Evolutionary conservation across 2,113 vertebrate species (phyloP), one percentile per base, ranked within the genome.

Genomic region (Silurus meridionalis): DNA sequence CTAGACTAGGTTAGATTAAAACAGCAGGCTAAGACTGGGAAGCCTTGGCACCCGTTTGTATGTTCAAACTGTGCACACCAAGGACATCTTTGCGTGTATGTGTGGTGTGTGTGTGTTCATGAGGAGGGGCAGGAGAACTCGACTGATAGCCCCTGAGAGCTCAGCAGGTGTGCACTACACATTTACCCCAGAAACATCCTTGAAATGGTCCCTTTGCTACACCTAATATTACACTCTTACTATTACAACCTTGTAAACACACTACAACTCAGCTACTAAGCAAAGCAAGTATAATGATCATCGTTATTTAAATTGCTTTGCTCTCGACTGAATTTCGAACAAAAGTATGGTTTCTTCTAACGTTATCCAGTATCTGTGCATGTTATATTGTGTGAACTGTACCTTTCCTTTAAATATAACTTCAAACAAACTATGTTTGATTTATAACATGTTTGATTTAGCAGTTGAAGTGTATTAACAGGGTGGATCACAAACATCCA

Each of bases 151-250:
- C 89, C 80, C 87, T 94, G 94, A 91, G 92, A 94, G 80, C 75
- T 25, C 13, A 72, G 87, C 95, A 94, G 90, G 89, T 95, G 93
- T 83, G 87, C 61, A 79, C 57, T 82, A 25, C 52, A 75, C 81
- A 19, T 82, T 66, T 85, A 83, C 74, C 64, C 88, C 81, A 21
- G 15, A 63, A 79, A 69, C 14, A 79, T 61, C 61, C 53, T 46
- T 21, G 57, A 90, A 79, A 80, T 15, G 75, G 8, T 69, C 55
- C 61, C 61, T 80, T 28, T 63, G 21, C 23, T 23, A 64, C 75
- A 66, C 66, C 57, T 64, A 14, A 15, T 67, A 14, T 64, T 55
- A 74, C 55, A 28, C 15, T 37, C 60, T 80, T 81, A 37, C 6
- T 11, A 46, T 23, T 46, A 13, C 2, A 2, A 13, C 8, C 57